A percentile compares a stretch with the other conserved stretches of the same genome.
phyloP scores from a whole-genome alignment of 1,140 invertebrate genomes.

The Camponotus floridanus region DNA sequence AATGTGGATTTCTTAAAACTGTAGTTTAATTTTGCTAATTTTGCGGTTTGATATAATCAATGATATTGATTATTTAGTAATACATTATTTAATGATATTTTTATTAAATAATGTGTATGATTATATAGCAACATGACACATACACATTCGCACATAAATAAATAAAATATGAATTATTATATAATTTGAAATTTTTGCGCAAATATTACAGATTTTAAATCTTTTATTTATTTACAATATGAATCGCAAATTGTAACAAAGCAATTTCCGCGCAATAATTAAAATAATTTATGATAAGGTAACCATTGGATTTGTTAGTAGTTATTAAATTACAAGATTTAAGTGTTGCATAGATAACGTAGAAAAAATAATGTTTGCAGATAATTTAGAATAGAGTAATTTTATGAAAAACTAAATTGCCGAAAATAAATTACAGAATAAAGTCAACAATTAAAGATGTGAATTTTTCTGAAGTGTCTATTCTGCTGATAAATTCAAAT shows the following conservation, averaged over 20 bases:
- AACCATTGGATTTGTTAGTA: constrained; percentile 16
- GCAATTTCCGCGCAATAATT: background rate
- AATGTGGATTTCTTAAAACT: background rate
- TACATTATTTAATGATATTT: background rate
- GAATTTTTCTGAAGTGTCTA: background rate
- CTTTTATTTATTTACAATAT: background rate
- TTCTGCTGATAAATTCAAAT: background rate
- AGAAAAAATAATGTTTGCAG: background rate
- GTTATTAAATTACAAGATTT: constrained; percentile 4
- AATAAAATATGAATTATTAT: background rate
- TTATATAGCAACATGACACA: background rate
- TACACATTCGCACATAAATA: background rate
- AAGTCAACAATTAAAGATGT: background rate
- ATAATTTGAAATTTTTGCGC: background rate
- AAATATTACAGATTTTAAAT: background rate
- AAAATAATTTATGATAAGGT: constrained; percentile 35
- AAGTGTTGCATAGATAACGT: constrained; percentile 30
- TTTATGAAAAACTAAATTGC: background rate
- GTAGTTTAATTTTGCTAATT: too few species aligned
- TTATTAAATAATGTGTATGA: constrained; percentile 15
- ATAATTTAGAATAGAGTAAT: constrained; percentile 4
- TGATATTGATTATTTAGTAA: background rate
- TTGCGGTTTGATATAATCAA: background rate
- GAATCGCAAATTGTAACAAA: background rate
- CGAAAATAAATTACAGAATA: constrained; percentile 27